Percentiles rank a stretch among this genome's conserved stretches.
Evolutionary conservation across 2,113 vertebrate species (phyloP).

Genomic region (Henicopernis longicauda): DNA sequence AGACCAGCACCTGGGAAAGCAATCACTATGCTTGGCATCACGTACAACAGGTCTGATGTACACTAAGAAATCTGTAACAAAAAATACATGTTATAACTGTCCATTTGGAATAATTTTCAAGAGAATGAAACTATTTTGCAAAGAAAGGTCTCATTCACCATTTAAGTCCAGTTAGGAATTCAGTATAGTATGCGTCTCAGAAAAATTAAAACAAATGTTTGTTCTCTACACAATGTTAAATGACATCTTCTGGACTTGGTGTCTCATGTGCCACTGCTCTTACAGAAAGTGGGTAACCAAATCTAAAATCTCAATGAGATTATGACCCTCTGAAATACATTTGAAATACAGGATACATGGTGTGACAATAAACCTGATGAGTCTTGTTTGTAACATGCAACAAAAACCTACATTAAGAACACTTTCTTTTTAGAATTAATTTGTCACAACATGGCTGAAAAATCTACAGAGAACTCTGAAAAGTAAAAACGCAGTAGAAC

Average conservation of each 20-base stretch:
- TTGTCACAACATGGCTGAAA: neutral
- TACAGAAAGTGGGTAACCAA: neutral
- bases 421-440: neutral
- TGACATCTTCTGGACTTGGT: neutral
- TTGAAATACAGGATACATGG: neutral
- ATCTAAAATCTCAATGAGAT: neutral
- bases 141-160: neutral
- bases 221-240: neutral
- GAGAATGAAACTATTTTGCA: neutral
- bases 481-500: neutral
- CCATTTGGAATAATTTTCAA: neutral
- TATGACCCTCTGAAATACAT: neutral
- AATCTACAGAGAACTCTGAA: neutral
- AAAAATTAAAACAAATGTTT: neutral
- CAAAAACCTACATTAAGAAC: neutral
- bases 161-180: neutral
- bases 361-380: neutral
- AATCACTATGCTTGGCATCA: neutral
- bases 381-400: neutral
- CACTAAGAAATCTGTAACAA: neutral
- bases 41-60: neutral
- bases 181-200: neutral
- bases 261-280: neutral
- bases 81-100: neutral
- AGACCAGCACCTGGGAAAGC: neutral